Evolutionary conservation across 37 sponge, comb jelly and placozoan genomes (phyloP).

Genomic region (Petrosia ficiformis): DNA sequence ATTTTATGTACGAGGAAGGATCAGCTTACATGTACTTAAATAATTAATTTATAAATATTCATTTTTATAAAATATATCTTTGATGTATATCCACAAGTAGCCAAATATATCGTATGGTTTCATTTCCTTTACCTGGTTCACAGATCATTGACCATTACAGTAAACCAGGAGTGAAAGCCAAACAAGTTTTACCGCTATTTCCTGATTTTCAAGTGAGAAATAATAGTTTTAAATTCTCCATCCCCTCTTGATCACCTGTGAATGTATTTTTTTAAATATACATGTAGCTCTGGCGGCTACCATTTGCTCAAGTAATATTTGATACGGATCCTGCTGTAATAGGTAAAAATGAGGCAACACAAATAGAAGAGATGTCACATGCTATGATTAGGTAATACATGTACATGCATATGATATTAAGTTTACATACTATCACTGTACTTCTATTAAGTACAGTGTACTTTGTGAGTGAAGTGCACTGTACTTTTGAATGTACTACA

Average conservation of each 20-base stretch:
- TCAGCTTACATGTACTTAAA: no score
- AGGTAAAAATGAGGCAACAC: conserved; percentile 36
- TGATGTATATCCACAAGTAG: no score
- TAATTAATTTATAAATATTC: no score
- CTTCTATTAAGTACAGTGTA: no score
- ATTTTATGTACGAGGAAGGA: no score
- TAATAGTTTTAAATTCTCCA: background rate
- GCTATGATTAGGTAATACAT: conserved; percentile 84
- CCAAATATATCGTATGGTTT: no score
- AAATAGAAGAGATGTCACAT: conserved; percentile 81
- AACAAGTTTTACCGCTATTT: conserved; percentile 81
- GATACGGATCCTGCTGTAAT: conserved; percentile 83
- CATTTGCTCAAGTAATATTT: conserved; percentile 97
- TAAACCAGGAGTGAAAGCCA: conserved; percentile 88
- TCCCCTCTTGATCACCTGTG: background rate
- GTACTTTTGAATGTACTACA: no score
- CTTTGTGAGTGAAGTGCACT: no score
- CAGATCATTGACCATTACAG: conserved; percentile 89
- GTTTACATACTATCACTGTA: no score
- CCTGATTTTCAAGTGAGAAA: conserved; percentile 89
- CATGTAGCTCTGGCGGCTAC: conserved; percentile 85
- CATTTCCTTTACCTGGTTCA: background rate
- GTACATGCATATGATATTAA: no score
- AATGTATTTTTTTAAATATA: background rate
- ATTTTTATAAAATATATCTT: no score